Evolutionary conservation across 37 sponge, comb jelly and placozoan species (phyloP), one percentile per base, ranked within the genome.

Genomic region (Spongilla lacustris): DNA sequence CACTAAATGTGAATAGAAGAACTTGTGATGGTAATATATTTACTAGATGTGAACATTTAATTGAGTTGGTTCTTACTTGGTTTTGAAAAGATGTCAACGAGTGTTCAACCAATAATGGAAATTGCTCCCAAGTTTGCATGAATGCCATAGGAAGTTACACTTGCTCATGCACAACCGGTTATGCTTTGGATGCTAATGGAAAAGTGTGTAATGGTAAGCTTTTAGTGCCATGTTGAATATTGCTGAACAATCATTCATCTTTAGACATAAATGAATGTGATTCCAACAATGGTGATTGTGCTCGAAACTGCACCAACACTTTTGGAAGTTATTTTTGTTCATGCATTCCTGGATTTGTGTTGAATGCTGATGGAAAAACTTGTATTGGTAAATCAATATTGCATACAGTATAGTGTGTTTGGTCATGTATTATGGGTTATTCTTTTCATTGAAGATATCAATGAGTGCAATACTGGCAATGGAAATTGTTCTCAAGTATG

Each of bases 391-490:
- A 41, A 41, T 9, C 41, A 41, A 41, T 41, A 41, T 6, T 41
- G 41, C 41, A 9, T 41, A 41, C 6, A 41, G 41, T 6, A 41
- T 41, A 9, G 41, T 41, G 41, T 9, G 3, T 41, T 3, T 41
- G 6, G 3, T 41, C 6, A 41, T 41, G 6, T 9, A 9, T 41
- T 6, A 41, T 9, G 6, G 6, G 6, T 41, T 6, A 41, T 41
- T 41, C 6, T 41, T 41, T 3, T 3, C 3, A 32, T 14, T 26
- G 17, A 36, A 83, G 83, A 83, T 71, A 83, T 83, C 28, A 37
- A 83, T 83, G 83, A 83, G 46, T 83, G 83, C 69, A 17, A 4
- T 35, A 33, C 19, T 70, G 38, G 71, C 10, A 83, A 83, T 83
- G 73, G 83, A 83, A 73, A 73, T 24, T 83, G 83, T 71, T 34